A percentile compares a stretch with the other conserved stretches of the same genome.
Evolutionary conservation across 2,113 vertebrate species (phyloP).

Genomic region (Melanostigma gelatinosum): DNA sequence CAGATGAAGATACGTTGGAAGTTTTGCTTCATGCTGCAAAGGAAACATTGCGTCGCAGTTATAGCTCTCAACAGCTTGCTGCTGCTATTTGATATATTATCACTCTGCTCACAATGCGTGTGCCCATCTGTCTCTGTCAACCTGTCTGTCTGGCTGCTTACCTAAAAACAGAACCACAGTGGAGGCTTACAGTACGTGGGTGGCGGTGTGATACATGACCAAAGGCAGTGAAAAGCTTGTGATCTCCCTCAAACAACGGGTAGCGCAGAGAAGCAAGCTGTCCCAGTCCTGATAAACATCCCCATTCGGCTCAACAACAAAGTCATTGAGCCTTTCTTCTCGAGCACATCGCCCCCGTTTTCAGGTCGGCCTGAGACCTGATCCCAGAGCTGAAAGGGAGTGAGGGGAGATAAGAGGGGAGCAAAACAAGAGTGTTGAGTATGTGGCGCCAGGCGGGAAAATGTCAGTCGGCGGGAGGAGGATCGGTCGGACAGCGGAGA

Average conservation of each 20-base stretch:
- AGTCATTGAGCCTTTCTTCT: constrained; percentile 62
- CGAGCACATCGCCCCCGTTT: constrained; percentile 25
- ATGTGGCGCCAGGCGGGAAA: constrained; percentile 12
- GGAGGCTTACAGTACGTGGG: constrained; percentile 17
- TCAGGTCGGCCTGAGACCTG: constrained; percentile 28
- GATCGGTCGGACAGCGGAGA: not conserved
- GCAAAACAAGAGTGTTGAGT: constrained; percentile 31
- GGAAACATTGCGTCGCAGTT: not conserved
- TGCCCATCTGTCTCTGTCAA: not conserved
- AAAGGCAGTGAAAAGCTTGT: constrained; percentile 38
- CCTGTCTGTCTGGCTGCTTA: not conserved
- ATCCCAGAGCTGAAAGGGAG: constrained; percentile 44
- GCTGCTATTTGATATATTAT: not conserved
- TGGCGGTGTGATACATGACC: constrained; percentile 26
- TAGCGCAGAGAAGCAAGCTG: constrained; percentile 24
- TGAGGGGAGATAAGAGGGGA: constrained; percentile 12
- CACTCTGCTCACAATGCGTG: constrained; percentile 10
- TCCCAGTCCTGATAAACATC: constrained; percentile 63
- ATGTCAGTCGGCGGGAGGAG: constrained; percentile 38
- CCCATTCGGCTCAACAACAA: constrained; percentile 54
- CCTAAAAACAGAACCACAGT: not conserved
- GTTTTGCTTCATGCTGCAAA: not conserved
- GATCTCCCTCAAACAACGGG: constrained; percentile 48
- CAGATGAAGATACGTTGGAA: not conserved
- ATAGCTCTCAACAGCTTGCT: not conserved